A percentile compares a stretch with the other conserved stretches of the same genome.
Evolutionary conservation across 2,888 invertebrate genomes (phyloP).

Genomic region (Metalampra italica): DNA sequence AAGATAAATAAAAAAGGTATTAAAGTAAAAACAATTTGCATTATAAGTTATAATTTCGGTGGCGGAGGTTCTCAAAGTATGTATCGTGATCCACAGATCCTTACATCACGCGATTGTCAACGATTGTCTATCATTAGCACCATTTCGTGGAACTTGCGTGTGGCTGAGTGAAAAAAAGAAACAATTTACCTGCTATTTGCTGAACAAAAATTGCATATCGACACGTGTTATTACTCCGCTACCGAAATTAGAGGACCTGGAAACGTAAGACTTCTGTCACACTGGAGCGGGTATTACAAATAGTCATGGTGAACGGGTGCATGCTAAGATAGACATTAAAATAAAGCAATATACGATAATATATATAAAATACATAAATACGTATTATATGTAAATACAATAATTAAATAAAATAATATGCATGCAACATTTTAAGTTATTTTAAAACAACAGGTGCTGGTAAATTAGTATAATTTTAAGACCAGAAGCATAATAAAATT

Average conservation of each 20-base stretch:
- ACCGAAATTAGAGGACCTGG: constrained; percentile 10
- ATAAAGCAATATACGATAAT: too few relatives aligned
- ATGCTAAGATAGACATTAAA: too few relatives aligned
- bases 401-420: too few relatives aligned
- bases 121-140: constrained; percentile 21
- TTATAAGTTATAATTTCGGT: neutral
- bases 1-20: too few relatives aligned
- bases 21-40: neutral
- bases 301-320: too few relatives aligned
- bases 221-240: constrained; percentile 8
- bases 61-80: neutral
- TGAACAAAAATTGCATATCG: constrained; percentile 9
- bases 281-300: neutral
- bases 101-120: constrained; percentile 23
- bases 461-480: too few relatives aligned
- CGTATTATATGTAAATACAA: too few relatives aligned
- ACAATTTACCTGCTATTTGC: constrained; percentile 8
- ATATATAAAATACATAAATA: too few relatives aligned
- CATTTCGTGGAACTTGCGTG: constrained; percentile 42
- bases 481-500: too few relatives aligned
- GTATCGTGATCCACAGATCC: neutral
- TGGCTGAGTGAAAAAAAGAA: constrained; percentile 28
- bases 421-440: too few relatives aligned
- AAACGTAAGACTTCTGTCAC: neutral
- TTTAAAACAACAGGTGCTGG: too few relatives aligned